Percentiles rank a stretch among this genome's conserved stretches.
phyloP scores from a whole-genome alignment of 2,797 vertebrate genomes.

The Nothura maculosa region DNA sequence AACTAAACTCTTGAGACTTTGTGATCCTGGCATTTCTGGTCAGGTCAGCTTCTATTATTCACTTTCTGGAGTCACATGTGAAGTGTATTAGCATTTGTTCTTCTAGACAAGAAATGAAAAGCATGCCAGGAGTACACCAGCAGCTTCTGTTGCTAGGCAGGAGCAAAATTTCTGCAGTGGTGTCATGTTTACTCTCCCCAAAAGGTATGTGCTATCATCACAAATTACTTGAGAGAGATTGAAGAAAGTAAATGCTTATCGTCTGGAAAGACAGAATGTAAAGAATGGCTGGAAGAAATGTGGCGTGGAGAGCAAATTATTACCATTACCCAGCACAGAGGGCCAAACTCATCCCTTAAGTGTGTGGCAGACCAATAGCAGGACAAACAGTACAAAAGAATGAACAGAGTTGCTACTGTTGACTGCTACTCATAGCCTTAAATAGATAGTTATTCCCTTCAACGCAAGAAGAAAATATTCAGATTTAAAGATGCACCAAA shows the following conservation, averaged over 20 bases:
- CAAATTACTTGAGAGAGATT: conserved; percentile 3
- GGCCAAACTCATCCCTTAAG: neutral
- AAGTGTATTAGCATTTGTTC: conserved; percentile 6
- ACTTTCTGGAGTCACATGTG: conserved; percentile 50
- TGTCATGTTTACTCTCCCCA: neutral
- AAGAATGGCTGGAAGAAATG: neutral
- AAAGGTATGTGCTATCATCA: conserved; percentile 45
- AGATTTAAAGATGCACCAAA: conserved; percentile 59
- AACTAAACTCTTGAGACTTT: conserved; percentile 63
- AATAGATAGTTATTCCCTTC: conserved; percentile 29
- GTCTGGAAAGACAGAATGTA: neutral
- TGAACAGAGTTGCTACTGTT: conserved; percentile 45
- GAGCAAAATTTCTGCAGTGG: conserved; percentile 33
- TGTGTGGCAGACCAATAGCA: conserved; percentile 45
- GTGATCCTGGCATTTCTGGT: conserved; percentile 28
- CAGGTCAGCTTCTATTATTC: conserved; percentile 63
- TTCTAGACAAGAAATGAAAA: conserved; percentile 41
- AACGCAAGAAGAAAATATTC: conserved; percentile 43
- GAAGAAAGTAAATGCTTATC: neutral
- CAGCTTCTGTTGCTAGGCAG: conserved; percentile 54
- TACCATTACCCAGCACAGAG: neutral
- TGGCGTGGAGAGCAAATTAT: neutral
- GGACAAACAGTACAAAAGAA: conserved; percentile 64
- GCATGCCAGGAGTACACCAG: neutral
- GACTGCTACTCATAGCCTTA: conserved; percentile 56